Evolutionary conservation across 2,888 invertebrate genomes (phyloP).

Genomic region (Pherbina coryleti): DNA sequence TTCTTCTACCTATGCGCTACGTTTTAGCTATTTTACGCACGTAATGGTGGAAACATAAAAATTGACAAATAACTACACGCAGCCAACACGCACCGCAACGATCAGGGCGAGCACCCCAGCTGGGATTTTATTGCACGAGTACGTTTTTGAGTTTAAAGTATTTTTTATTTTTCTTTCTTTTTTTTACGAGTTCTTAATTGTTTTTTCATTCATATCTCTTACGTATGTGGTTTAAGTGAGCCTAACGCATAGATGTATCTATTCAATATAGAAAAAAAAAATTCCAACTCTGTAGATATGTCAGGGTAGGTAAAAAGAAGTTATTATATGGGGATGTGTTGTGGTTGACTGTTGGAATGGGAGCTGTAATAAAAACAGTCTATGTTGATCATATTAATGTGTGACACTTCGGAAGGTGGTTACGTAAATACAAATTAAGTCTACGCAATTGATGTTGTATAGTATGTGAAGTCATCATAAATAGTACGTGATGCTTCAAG

Average conservation of each 20-base stretch:
- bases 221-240: too few species aligned
- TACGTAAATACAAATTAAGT: neutral
- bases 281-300: too few species aligned
- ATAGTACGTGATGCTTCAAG: neutral
- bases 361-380: slow-evolving; percentile 15
- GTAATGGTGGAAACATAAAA: slow-evolving; percentile 61
- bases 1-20: neutral
- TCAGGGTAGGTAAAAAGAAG: too few species aligned
- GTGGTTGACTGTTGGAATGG: neutral
- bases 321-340: neutral
- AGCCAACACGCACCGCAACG: neutral
- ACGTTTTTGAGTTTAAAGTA: neutral
- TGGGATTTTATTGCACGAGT: neutral
- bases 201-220: too few species aligned
- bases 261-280: too few species aligned
- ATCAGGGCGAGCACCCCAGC: neutral
- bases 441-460: neutral
- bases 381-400: neutral
- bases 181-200: too few species aligned
- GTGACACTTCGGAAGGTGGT: neutral
- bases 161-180: too few species aligned
- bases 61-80: slow-evolving; percentile 51
- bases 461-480: neutral
- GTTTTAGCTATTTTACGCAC: slow-evolving; percentile 53
- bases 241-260: too few species aligned